Evolutionary conservation across 2,113 vertebrate species (phyloP).

Genomic region (Hypocryptadius cinnamomeus): DNA sequence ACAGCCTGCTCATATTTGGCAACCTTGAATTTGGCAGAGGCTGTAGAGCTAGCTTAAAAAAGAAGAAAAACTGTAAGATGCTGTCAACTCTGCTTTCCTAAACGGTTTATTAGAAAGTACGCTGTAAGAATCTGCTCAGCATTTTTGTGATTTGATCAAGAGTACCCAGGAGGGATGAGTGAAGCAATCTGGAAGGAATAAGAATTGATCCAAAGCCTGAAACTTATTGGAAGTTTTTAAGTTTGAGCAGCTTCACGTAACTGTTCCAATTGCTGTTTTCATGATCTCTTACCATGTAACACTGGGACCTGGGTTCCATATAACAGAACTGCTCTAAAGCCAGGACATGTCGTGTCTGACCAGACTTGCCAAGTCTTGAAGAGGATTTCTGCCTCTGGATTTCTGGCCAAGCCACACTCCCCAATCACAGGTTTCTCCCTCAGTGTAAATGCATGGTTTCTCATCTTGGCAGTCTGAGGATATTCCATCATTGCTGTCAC

Average conservation of each 20-base stretch:
- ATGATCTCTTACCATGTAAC: not conserved
- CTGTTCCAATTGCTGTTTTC: not conserved
- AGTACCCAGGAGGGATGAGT: not conserved
- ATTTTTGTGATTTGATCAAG: slow-evolving; percentile 27
- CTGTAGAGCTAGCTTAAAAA: slow-evolving; percentile 14
- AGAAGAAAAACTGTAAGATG: not conserved
- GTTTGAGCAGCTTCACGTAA: not conserved
- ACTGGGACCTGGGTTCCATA: not conserved
- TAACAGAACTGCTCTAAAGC: not conserved
- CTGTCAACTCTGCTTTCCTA: slow-evolving; percentile 44
- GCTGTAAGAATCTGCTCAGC: slow-evolving; percentile 30
- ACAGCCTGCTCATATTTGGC: slow-evolving; percentile 19
- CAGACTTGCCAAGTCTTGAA: not conserved
- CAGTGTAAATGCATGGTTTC: not conserved
- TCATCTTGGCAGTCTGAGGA: not conserved
- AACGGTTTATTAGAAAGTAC: slow-evolving; percentile 24
- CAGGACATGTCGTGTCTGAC: not conserved
- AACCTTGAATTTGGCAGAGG: slow-evolving; percentile 21
- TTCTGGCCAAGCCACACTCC: not conserved
- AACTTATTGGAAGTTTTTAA: not conserved
- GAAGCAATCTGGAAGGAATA: not conserved
- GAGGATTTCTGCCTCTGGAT: not conserved
- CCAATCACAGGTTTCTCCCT: not conserved
- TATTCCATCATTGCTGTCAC: not conserved
- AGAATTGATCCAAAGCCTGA: slow-evolving; percentile 18